Percentiles rank a stretch among this genome's conserved stretches.
Conservation (phyloP, 2,113 vertebrate genomes). For the Cyprinodon variegatus region DNA sequence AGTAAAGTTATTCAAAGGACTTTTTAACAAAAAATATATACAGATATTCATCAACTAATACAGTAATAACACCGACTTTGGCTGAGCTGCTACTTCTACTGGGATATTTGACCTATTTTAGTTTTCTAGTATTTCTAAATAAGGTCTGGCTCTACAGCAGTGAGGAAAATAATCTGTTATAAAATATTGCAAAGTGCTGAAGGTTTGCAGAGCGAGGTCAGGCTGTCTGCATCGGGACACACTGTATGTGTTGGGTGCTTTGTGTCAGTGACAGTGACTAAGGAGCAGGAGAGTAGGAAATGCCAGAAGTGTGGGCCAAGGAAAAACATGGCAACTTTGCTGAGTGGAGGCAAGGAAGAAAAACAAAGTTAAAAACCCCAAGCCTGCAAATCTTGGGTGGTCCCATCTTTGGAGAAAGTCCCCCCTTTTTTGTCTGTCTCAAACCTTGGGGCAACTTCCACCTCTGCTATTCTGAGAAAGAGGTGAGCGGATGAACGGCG, state of each 20-base stretch:
- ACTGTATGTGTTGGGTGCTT: constrained; percentile 58
- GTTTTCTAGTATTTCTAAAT: constrained; percentile 50
- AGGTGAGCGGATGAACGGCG: constrained; percentile 73
- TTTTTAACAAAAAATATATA: too few relatives aligned
- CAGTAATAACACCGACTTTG: neutral
- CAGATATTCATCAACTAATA: too few relatives aligned
- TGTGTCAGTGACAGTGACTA: constrained; percentile 78
- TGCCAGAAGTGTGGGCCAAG: constrained; percentile 72
- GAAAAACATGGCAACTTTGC: constrained; percentile 67
- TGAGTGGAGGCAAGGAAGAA: constrained; percentile 70
- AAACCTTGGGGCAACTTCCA: constrained; percentile 50
- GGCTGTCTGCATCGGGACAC: constrained; percentile 68
- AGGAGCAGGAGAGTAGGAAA: constrained; percentile 59
- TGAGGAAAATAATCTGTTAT: constrained; percentile 62
- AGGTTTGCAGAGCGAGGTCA: constrained; percentile 63
- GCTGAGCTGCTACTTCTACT: neutral
- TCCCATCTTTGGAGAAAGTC: constrained; percentile 71
- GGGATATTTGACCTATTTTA: constrained; percentile 40
- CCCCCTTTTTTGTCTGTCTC: constrained; percentile 60
- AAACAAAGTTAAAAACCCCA: constrained; percentile 76
- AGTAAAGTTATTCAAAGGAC: too few relatives aligned
- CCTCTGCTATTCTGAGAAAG: constrained; percentile 60
- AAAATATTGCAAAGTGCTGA: constrained; percentile 55
- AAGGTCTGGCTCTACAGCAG: constrained; percentile 36
- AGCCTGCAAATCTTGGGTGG: constrained; percentile 78